phyloP scores from a whole-genome alignment of 2,797 vertebrate species.

The Gymnothorax reevesii region DNA sequence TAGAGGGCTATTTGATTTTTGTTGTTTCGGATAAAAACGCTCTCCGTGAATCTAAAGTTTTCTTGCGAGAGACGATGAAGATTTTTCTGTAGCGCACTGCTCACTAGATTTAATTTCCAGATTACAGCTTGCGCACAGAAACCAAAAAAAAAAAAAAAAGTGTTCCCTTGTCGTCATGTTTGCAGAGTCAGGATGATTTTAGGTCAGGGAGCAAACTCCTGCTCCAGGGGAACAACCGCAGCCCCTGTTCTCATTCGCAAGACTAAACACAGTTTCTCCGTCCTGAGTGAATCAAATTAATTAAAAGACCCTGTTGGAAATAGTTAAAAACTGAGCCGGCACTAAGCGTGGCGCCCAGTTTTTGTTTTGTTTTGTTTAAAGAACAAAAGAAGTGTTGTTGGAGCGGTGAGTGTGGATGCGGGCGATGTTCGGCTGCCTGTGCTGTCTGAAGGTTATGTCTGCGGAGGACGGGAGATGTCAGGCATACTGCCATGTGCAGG shows the following conservation, averaged over 20 bases:
- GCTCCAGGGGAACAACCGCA: not conserved
- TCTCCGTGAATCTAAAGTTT: not conserved
- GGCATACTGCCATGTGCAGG: constrained; percentile 32
- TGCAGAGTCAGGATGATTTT: not conserved
- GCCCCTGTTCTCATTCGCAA: not conserved
- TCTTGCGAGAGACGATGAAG: not conserved
- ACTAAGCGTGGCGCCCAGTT: not conserved
- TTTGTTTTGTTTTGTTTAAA: not conserved
- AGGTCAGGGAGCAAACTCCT: constrained; percentile 17
- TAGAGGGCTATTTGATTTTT: not conserved
- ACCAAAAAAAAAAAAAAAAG: not conserved
- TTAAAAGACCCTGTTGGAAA: constrained; percentile 12
- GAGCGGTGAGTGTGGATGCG: not conserved
- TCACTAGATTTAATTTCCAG: not conserved
- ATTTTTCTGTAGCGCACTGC: not conserved
- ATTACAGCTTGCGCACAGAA: not conserved
- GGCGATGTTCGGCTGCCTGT: not conserved
- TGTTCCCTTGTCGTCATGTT: not conserved
- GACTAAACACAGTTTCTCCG: not conserved
- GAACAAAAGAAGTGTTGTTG: not conserved
- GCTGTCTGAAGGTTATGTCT: constrained; percentile 36
- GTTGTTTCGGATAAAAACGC: not conserved
- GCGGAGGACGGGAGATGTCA: constrained; percentile 35
- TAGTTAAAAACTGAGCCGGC: not conserved
- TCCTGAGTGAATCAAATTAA: not conserved